Evolutionary conservation across 2,888 invertebrate species (phyloP).

Genomic region (Trissoscelio sp.): DNA sequence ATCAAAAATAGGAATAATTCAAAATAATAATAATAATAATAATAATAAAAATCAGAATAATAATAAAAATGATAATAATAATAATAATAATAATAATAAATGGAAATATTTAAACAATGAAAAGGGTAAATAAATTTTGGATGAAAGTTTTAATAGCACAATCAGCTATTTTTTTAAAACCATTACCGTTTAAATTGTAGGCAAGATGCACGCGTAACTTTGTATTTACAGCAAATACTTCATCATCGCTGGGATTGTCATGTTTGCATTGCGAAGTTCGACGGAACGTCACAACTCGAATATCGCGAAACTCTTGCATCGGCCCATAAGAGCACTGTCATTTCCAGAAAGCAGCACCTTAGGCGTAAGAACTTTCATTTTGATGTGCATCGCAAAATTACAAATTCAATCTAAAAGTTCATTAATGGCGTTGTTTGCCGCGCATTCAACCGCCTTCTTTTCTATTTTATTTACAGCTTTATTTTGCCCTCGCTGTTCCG

Average conservation of each 20-base stretch:
- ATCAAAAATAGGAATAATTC: no score
- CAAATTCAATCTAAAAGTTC: conserved; percentile 53
- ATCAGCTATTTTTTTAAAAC: conserved; percentile 35
- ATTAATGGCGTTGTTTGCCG: conserved; percentile 42
- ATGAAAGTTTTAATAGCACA: no score
- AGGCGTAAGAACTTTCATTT: conserved; percentile 75
- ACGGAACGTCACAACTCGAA: conserved; percentile 74
- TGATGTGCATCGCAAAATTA: conserved; percentile 38
- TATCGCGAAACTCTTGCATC: conserved; percentile 79
- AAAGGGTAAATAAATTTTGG: no score
- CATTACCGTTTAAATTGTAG: conserved; percentile 22
- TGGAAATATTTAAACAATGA: no score
- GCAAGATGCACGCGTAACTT: conserved; percentile 40
- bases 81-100: no score
- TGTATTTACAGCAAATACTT: conserved; percentile 63
- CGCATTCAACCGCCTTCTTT: conserved; percentile 10
- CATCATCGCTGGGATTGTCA: conserved; percentile 61
- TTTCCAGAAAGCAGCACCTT: conserved; percentile 80
- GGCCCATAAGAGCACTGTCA: conserved; percentile 79
- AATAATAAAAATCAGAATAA: no score
- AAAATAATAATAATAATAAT: no score
- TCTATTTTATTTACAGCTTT: conserved; percentile 84
- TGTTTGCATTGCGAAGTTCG: conserved; percentile 61
- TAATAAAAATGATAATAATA: no score
- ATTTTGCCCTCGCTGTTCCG: conserved; percentile 89